Evolutionary conservation across 2,113 vertebrate species (phyloP), one percentile per base, ranked within the genome.

Genomic region (Ctenomys sociabilis): DNA sequence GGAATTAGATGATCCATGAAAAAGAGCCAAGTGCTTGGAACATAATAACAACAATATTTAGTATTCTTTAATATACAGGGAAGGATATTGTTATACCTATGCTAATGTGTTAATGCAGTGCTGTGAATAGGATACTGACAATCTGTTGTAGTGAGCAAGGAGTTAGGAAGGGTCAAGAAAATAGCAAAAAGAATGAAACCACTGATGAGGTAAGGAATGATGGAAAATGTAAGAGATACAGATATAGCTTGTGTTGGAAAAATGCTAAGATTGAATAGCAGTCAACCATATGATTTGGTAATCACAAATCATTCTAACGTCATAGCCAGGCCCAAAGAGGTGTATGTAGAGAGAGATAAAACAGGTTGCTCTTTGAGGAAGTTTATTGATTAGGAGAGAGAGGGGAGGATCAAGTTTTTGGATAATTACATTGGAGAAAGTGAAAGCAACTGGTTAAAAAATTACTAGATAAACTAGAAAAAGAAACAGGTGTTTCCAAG

Each of bases 401-500:
- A 10, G 45, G 3, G 12, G 11, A 78, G n/a, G 49, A 88, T 40
- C 43, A 21, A 57, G 24, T 3, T 54, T 92, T 77, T 85, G 63
- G 61, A n/a, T 92, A 89, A 61, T 6, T 93, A 30, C 17, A 21
- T 26, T 64, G 16, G 14, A 35, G 61, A 10, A 91, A 45, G 26
- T 87, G 45, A 92, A 92, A 92, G 35, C 49, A n/a, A 83, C 77
- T 32, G 30, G 16, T 59, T 40, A 43, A 13, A 35, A 54, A 91
- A 80, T n/a, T n/a, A 91, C 30, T 22, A 57, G 87, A 52, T 66
- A 88, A 63, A 70, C 13, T 52, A 72, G 35, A 92, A 52, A 81
- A 66, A 91, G 61, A 72, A 96, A 92, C 82, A 59, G 49, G 12
- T 63, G 32, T 92, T 86, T 70, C 57, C 35, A 63, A 89, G 70